Base-by-base conservation (phyloP, 2,888 invertebrate genomes). In the Macrosoma leucophasiata region DNA sequence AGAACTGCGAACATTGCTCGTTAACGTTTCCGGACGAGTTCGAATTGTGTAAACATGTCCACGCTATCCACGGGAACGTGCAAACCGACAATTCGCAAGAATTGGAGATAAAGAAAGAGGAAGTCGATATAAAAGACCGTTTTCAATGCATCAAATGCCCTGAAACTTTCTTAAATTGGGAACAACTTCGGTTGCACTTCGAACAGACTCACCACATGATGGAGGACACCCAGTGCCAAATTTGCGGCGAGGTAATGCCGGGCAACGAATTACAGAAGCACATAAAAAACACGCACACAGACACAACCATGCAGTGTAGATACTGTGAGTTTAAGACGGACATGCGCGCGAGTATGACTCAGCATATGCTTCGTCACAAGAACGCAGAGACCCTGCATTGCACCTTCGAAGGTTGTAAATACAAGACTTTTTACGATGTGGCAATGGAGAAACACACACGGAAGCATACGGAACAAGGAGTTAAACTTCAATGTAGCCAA, bases 71-170 rank as follows among this genome's bases (percentile, higher is more conserved):
- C 28, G 39, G 50, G 2, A n/a, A n/a, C n/a, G n/a, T n/a, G n/a
- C n/a, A n/a, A n/a, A n/a, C n/a, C n/a, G n/a, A n/a, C n/a, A n/a
- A n/a, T n/a, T 10, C 26, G 9, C 46, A 48, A 5, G 6, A 31
- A 2, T 25, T 26, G n/a, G 42, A 40, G 18, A 50, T 73, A 1
- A 75, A 77, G 33, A 71, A 61, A 30, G 74, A 77, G 26, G 74
- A 73, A 7, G 43, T 46, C 0, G 70, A 71, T 27, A 48, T 62
- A 1, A 68, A 64, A 36, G 59, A 67, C 3, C 36, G 50, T 2
- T 82, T 67, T 26, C 70, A 73, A 23, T 84, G 82, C 37, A 75
- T 73, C 0, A 79, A 79, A 40, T 84, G 82, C 37, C 39, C 73
- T 0, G 68, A 73, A 5, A 48, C 50, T 4, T 79, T 58, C 36